These are phyloP conservation scores for Ariopsis seemanni DNA, from an alignment of 2,113 vertebrate species.

Conservation along the genomic window DNA sequence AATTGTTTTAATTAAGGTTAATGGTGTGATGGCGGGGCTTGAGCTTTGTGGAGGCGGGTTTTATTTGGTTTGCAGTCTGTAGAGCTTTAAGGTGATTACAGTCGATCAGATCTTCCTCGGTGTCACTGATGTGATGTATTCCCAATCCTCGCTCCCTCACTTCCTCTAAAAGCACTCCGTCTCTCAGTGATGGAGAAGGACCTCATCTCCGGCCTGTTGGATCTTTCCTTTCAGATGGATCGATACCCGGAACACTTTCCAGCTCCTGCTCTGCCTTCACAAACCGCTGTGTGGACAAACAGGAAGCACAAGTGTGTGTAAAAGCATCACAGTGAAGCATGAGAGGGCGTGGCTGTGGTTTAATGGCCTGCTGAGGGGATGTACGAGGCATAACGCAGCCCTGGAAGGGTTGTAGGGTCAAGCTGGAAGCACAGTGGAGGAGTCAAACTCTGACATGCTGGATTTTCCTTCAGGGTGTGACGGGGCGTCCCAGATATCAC, in stretches of 20 bases:
- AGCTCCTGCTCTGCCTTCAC: background rate
- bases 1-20: too few relatives aligned
- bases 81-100: slow-evolving; percentile 48
- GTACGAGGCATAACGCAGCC: too few relatives aligned
- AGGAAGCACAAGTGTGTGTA: background rate
- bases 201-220: slow-evolving; percentile 30
- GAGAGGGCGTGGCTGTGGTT: too few relatives aligned
- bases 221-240: slow-evolving; percentile 48
- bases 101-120: slow-evolving; percentile 48
- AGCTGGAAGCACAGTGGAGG: too few relatives aligned
- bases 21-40: too few relatives aligned
- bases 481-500: too few relatives aligned
- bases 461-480: too few relatives aligned
- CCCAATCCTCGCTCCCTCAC: slow-evolving; percentile 10
- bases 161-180: slow-evolving; percentile 46
- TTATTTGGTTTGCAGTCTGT: background rate
- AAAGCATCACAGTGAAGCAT: slow-evolving; percentile 52
- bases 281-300: slow-evolving; percentile 3
- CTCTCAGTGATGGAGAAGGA: slow-evolving; percentile 34
- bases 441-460: too few relatives aligned
- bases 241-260: slow-evolving; percentile 24
- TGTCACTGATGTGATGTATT: slow-evolving; percentile 52
- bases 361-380: too few relatives aligned
- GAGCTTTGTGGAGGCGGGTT: background rate
- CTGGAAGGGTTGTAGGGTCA: too few relatives aligned